phyloP scores from a whole-genome alignment of 2,888 invertebrate genomes.

The Deilephila porcellus region DNA sequence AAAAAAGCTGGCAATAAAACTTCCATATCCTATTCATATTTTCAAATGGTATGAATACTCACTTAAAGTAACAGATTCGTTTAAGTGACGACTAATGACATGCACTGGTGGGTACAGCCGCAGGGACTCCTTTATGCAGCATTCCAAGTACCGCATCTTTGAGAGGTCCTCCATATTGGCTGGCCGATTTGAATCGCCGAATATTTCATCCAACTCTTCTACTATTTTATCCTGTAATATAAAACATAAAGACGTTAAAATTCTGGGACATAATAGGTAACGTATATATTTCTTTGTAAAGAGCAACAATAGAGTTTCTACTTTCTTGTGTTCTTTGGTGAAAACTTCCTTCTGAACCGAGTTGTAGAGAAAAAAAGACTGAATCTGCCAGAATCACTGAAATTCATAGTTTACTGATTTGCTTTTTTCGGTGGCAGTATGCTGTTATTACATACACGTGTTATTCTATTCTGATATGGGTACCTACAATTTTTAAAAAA shows the following conservation, averaged over 20 bases:
- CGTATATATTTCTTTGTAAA: too few species aligned
- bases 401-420: too few species aligned
- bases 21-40: background rate
- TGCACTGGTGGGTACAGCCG: conserved; percentile 88
- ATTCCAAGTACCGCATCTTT: conserved; percentile 87
- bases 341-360: too few species aligned
- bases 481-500: too few species aligned
- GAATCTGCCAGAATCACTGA: too few species aligned
- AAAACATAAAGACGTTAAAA: background rate
- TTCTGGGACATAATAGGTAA: background rate
- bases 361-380: too few species aligned
- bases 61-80: conserved; percentile 85
- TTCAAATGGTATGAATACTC: conserved; percentile 42
- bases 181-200: conserved; percentile 85
- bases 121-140: conserved; percentile 88
- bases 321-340: too few species aligned
- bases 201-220: conserved; percentile 86
- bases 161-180: conserved; percentile 86
- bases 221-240: conserved; percentile 84
- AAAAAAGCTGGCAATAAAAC: too few species aligned
- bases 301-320: too few species aligned
- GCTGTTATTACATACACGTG: too few species aligned
- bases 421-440: too few species aligned
- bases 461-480: too few species aligned
- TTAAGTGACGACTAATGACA: conserved; percentile 85